Base-by-base conservation (phyloP, 2,113 vertebrate species). In the Hippoglossus stenolepis region DNA sequence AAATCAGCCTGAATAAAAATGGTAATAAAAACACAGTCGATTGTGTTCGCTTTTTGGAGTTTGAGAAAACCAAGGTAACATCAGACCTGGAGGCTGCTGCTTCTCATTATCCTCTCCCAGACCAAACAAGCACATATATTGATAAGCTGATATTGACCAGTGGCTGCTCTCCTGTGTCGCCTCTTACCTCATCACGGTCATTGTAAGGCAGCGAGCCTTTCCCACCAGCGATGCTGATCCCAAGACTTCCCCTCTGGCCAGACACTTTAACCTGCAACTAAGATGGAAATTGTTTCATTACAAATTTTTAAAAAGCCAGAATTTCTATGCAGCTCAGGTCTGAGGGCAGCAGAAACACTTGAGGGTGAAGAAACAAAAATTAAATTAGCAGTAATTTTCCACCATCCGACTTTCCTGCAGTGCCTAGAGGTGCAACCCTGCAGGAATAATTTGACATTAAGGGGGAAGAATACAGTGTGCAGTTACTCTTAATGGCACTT, bases 191-290 rank as follows among this genome's bases (percentile, higher is more conserved):
- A 80, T 96, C 94, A 0, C 93, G 93, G 84, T 95, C 94, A 93
- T 94, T 95, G 88, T 93, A 96, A 47, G 96, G 94, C 87, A 95
- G 87, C 58, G 96, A 96, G 69, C 95, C 94, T 77, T 93, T 96
- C 86, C 95, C 96, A 88, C 96, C 96, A 70, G 95, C 96, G 83
- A 96, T 96, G 90, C 96, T 96, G 91, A 97, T 95, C 58, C 96
- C 96, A 83, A 96, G 90, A 81, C 95, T 91, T 21, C 94, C 94
- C 76, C 92, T 94, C 89, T 95, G 95, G 76, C 93, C 94, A 83
- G 87, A 95, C 78, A 97, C 94, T 91, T 94, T 96, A 84, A 97
- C 95, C 91, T 93, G 93, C 43, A 95, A 90, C 93, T 95, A 77
- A 85, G 51, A 72, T 61, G 2, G 65, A 70, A 76, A 79, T 66